These are phyloP conservation scores for Corythornis madagascariensis DNA, from an alignment of 2,113 vertebrate species.

Conservation along the genomic window DNA sequence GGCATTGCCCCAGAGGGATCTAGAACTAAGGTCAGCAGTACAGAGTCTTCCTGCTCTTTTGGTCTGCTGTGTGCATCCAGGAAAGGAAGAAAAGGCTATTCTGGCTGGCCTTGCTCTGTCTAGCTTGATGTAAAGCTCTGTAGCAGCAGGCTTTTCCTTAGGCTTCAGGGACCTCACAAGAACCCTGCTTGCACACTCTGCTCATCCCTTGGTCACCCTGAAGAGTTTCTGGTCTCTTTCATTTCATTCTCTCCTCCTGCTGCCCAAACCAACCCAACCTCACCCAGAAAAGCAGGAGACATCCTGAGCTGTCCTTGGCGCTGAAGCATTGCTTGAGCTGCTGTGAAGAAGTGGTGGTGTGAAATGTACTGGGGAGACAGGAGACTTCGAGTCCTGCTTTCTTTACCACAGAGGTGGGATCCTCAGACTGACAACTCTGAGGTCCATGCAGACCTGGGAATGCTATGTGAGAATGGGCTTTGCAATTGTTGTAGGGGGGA, in stretches of 20 bases:
- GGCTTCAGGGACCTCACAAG: not conserved
- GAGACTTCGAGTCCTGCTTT: not conserved
- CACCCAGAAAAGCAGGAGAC: not conserved
- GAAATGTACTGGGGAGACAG: not conserved
- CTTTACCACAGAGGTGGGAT: not conserved
- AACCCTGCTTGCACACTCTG: not conserved
- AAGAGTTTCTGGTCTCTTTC: not conserved
- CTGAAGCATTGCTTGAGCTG: not conserved
- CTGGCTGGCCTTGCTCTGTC: not conserved
- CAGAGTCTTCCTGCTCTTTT: not conserved
- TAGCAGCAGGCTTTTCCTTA: not conserved
- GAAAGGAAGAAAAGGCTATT: not conserved
- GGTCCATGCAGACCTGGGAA: not conserved
- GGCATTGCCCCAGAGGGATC: constrained; percentile 28
- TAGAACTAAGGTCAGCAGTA: not conserved
- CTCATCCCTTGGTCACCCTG: not conserved
- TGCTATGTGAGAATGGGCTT: not conserved
- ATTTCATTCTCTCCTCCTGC: not conserved
- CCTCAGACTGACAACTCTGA: not conserved
- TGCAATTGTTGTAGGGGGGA: not conserved
- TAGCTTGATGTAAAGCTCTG: not conserved
- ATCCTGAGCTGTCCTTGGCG: not conserved
- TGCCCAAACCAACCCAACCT: not conserved
- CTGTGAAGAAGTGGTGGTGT: rapidly evolving
- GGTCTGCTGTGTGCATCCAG: not conserved